These are phyloP conservation scores for Ptiloglossa arizonensis DNA, from an alignment of 1,140 invertebrate genomes.

Conservation along the genomic window DNA sequence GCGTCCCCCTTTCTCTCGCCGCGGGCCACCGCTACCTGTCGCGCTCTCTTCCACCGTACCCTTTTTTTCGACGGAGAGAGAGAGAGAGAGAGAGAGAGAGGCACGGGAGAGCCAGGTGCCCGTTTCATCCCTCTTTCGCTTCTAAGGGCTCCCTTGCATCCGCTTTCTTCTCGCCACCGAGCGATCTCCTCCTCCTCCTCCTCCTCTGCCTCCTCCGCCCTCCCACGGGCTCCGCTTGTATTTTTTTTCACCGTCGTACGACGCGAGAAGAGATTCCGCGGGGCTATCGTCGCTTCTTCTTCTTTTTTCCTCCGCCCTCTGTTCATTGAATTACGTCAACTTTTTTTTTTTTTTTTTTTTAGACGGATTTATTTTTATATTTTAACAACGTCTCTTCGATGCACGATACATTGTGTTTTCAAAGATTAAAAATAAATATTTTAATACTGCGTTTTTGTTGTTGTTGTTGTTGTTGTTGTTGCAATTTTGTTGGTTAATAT, in stretches of 20 bases:
- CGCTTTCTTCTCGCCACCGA: background rate
- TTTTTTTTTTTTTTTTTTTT: too few species aligned
- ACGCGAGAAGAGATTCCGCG: background rate
- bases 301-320: background rate
- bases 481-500: too few species aligned
- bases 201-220: background rate
- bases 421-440: too few species aligned
- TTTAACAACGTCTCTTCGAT: too few species aligned
- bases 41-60: slow-evolving; percentile 11
- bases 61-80: background rate
- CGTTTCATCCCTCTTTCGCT: background rate
- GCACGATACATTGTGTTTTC: too few species aligned
- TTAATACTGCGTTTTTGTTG: too few species aligned
- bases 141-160: background rate
- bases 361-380: too few species aligned
- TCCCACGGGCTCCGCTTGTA: background rate
- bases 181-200: background rate
- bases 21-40: background rate
- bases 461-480: too few species aligned
- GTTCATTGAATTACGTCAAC: background rate
- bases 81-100: too few species aligned
- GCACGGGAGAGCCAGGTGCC: background rate
- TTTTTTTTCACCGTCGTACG: background rate
- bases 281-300: background rate
- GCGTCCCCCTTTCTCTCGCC: slow-evolving; percentile 43